phyloP scores from a whole-genome alignment of 2,113 vertebrate genomes.

The Notechis scutatus region DNA sequence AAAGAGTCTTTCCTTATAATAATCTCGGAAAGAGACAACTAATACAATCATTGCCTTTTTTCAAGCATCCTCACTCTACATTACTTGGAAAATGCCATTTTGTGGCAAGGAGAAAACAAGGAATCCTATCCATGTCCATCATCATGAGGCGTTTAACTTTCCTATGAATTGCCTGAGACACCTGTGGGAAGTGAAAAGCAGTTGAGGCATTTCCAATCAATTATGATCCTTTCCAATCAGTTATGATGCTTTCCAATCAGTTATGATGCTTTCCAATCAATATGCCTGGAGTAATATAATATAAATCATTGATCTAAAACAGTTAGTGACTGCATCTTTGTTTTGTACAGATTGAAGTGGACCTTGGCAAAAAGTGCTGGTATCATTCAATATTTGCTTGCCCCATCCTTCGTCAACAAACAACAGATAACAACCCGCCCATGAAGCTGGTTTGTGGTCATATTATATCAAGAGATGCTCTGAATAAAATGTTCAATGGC shows the following conservation, averaged over 20 bases:
- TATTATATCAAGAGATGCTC: constrained; percentile 85
- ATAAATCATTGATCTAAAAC: background rate
- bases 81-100: background rate
- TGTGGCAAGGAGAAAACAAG: background rate
- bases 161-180: background rate
- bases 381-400: constrained; percentile 88
- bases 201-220: background rate
- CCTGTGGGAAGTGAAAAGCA: background rate
- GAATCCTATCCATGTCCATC: background rate
- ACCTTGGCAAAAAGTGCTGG: constrained; percentile 85
- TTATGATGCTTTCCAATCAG: background rate
- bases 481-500: constrained; percentile 89
- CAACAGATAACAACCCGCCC: constrained; percentile 83
- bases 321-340: background rate
- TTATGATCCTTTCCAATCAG: background rate
- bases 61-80: background rate
- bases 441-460: constrained; percentile 87
- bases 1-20: background rate
- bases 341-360: constrained; percentile 80
- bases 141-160: background rate
- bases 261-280: background rate
- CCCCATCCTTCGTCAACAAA: constrained; percentile 85
- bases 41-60: background rate
- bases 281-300: background rate
- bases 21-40: background rate